phyloP scores from a whole-genome alignment of 2,888 invertebrate genomes.

The Noctua janthina region DNA sequence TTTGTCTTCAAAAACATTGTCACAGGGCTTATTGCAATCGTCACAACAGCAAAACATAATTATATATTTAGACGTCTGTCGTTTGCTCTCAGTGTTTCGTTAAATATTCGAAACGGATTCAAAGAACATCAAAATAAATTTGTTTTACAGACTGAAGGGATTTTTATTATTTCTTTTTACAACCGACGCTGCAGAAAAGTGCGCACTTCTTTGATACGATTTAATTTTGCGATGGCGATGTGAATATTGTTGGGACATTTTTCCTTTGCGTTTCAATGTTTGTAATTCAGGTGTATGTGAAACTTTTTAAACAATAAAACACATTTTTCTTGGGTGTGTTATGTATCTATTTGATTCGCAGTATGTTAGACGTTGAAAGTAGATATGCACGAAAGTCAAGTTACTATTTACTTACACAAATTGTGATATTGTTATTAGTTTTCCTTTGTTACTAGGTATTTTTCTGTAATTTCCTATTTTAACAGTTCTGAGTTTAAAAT shows the following conservation, averaged over 20 bases:
- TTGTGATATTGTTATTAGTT: too few species aligned
- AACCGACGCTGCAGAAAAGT: conserved; percentile 55
- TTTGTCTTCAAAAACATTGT: conserved; percentile 25
- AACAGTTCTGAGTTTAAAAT: not conserved
- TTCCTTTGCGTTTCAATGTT: conserved; percentile 15
- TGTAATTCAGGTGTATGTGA: not conserved
- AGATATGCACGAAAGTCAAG: not conserved
- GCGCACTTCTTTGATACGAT: conserved; percentile 64
- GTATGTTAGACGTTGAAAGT: not conserved
- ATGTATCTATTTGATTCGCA: not conserved
- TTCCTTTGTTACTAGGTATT: not conserved
- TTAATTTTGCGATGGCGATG: conserved; percentile 53
- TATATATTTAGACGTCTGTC: conserved; percentile 24
- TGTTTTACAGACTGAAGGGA: conserved; percentile 60
- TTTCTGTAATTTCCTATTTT: not conserved
- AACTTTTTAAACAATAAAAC: not conserved
- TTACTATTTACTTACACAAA: not conserved
- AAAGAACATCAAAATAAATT: conserved; percentile 63
- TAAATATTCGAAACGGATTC: conserved; percentile 58
- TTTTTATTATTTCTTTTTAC: conserved; percentile 64
- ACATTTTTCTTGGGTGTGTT: too few species aligned
- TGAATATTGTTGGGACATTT: conserved; percentile 32
- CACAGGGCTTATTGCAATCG: conserved; percentile 25
- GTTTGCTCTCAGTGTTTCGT: conserved; percentile 33
- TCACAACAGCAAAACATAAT: conserved; percentile 27